phyloP scores from a whole-genome alignment of 2,888 invertebrate genomes.

The Drosophila mimica region DNA sequence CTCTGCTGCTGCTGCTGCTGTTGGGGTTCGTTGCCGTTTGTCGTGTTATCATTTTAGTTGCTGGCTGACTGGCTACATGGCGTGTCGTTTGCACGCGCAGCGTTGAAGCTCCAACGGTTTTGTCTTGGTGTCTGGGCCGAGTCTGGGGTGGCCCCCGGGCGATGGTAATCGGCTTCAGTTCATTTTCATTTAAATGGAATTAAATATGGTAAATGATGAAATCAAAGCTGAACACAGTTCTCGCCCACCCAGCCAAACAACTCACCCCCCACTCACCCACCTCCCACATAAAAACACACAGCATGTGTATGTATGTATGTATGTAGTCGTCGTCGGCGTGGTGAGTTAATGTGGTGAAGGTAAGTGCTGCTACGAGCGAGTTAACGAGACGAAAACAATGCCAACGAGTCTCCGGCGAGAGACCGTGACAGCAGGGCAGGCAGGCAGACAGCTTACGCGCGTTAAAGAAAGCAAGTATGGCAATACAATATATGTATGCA shows the following conservation, averaged over 20 bases:
- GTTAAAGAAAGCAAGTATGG: constrained; percentile 59
- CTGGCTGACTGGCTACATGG: constrained; percentile 67
- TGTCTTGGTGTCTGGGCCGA: constrained; percentile 53
- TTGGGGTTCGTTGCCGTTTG: constrained; percentile 76
- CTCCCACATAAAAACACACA: constrained; percentile 2
- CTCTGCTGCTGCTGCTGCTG: constrained; percentile 41
- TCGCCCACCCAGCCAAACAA: constrained; percentile 5
- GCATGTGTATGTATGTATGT: background rate
- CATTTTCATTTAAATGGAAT: constrained; percentile 79
- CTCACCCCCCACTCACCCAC: background rate
- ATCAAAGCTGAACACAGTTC: constrained; percentile 59
- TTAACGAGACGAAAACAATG: constrained; percentile 64
- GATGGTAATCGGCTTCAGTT: constrained; percentile 80
- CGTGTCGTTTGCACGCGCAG: constrained; percentile 52
- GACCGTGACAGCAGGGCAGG: constrained; percentile 22
- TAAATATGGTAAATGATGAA: constrained; percentile 80
- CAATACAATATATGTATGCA: constrained; percentile 65
- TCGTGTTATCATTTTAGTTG: constrained; percentile 76
- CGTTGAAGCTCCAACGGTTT: constrained; percentile 17
- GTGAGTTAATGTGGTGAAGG: constrained; percentile 72
- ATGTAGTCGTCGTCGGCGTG: constrained; percentile 30
- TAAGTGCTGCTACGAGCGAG: constrained; percentile 63
- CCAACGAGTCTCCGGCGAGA: constrained; percentile 52
- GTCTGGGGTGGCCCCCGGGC: constrained; percentile 53
- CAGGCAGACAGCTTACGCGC: constrained; percentile 17